Percentiles rank a stretch among this genome's conserved stretches.
phyloP scores from a whole-genome alignment of 2,797 vertebrate genomes.

The Gephyroberyx darwinii region DNA sequence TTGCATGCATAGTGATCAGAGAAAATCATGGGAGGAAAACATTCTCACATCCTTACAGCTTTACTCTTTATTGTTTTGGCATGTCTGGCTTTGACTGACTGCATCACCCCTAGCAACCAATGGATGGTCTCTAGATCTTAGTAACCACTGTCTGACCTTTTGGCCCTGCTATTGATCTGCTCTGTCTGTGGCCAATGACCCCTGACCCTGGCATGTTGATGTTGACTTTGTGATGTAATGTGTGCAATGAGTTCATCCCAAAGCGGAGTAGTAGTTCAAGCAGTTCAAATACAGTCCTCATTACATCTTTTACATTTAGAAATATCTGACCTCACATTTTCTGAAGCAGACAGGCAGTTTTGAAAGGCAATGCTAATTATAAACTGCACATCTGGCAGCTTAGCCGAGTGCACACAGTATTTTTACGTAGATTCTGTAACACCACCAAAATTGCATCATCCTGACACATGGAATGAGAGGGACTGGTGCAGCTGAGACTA shows the following conservation, averaged over 20 bases:
- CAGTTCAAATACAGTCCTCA: not conserved
- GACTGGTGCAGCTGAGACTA: conserved; percentile 23
- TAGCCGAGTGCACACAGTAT: conserved; percentile 42
- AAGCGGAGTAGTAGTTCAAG: conserved; percentile 7
- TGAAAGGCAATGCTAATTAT: conserved; percentile 35
- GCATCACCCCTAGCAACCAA: conserved; percentile 68
- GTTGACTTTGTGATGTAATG: conserved; percentile 71
- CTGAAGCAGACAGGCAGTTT: conserved; percentile 23
- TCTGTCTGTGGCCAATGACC: conserved; percentile 78
- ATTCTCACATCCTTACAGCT: conserved; percentile 36
- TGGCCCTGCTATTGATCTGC: conserved; percentile 73
- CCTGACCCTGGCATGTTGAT: conserved; percentile 60
- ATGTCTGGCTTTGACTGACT: conserved; percentile 65
- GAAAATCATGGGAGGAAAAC: conserved; percentile 22
- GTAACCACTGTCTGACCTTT: conserved; percentile 75
- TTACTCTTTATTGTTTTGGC: conserved; percentile 44
- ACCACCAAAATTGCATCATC: conserved; percentile 61
- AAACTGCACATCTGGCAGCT: conserved; percentile 46
- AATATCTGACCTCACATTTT: conserved; percentile 29
- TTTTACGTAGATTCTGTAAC: conserved; percentile 50
- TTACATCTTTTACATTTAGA: conserved; percentile 1
- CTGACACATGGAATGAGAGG: conserved; percentile 37
- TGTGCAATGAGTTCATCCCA: conserved; percentile 44
- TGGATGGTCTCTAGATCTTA: conserved; percentile 59
- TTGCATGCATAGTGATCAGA: conserved; percentile 35